Percentiles rank a stretch among this genome's conserved stretches.
phyloP scores from a whole-genome alignment of 2,113 vertebrate genomes.

The Erythrocebus patas region DNA sequence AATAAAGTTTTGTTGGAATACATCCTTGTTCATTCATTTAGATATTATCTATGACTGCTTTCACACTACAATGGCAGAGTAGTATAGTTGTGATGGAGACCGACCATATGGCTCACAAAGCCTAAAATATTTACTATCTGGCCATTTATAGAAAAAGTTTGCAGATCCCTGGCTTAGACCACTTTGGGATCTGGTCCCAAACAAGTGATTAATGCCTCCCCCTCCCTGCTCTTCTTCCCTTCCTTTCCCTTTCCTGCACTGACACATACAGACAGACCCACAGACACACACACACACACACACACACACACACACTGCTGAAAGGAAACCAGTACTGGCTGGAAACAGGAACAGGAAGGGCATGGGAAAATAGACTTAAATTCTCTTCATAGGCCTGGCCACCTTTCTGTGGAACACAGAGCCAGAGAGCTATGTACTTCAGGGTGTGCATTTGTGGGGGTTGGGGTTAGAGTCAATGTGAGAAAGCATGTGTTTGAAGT shows the following conservation, averaged over 20 bases:
- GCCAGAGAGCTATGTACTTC: not conserved
- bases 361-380: not conserved
- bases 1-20: slow-evolving; percentile 18
- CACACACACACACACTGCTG: not conserved
- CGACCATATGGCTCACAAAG: not conserved
- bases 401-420: not conserved
- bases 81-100: not conserved
- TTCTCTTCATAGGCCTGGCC: not conserved
- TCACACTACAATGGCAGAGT: not conserved
- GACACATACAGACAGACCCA: not conserved
- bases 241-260: not conserved
- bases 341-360: not conserved
- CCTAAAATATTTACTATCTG: not conserved
- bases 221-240: not conserved
- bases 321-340: not conserved
- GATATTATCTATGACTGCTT: not conserved
- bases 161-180: not conserved
- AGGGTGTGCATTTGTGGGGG: not conserved
- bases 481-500: slow-evolving; percentile 3
- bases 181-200: not conserved
- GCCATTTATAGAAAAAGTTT: not conserved
- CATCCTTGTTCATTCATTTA: not conserved
- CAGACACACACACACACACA: not conserved
- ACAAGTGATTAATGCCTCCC: not conserved
- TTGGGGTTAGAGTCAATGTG: not conserved